A percentile compares a stretch with the other conserved stretches of the same genome.
phyloP scores from a whole-genome alignment of 2,113 vertebrate species.

The Eleginops maclovinus region DNA sequence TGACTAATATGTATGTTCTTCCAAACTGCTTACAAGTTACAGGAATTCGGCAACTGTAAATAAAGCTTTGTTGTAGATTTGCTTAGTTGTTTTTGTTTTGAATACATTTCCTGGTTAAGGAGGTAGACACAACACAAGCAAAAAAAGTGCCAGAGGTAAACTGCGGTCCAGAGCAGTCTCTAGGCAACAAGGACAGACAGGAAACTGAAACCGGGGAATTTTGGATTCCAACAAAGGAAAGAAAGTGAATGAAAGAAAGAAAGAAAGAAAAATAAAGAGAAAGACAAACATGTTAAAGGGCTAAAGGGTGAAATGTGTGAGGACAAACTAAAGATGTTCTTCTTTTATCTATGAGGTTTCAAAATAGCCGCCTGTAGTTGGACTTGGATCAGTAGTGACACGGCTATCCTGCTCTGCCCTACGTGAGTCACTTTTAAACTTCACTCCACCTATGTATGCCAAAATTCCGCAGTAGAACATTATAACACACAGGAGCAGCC shows the following conservation, averaged over 20 bases:
- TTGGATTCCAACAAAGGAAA: constrained; percentile 8
- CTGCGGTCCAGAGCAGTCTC: constrained; percentile 48
- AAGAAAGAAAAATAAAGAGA: background rate
- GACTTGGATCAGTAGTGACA: constrained; percentile 3
- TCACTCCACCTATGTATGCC: constrained; percentile 15
- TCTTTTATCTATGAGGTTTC: background rate
- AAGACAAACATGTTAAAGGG: background rate
- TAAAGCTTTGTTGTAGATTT: background rate
- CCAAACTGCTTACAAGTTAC: background rate
- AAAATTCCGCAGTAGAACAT: constrained; percentile 27
- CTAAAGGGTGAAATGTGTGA: background rate
- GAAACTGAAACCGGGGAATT: constrained; percentile 30
- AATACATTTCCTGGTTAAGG: background rate
- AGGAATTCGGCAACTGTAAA: background rate
- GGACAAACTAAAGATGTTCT: background rate
- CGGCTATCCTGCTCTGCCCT: background rate
- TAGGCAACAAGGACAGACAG: constrained; percentile 51
- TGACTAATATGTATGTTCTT: background rate
- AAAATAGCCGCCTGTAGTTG: constrained; percentile 1
- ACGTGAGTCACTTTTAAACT: constrained; percentile 2
- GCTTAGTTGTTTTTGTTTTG: background rate
- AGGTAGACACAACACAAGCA: background rate
- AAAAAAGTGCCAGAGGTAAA: constrained; percentile 36
- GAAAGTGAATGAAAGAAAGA: background rate
- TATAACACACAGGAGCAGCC: constrained; percentile 14